Base-by-base conservation (phyloP, 2,888 invertebrate genomes). In the Zhuqinia jingwanae region DNA sequence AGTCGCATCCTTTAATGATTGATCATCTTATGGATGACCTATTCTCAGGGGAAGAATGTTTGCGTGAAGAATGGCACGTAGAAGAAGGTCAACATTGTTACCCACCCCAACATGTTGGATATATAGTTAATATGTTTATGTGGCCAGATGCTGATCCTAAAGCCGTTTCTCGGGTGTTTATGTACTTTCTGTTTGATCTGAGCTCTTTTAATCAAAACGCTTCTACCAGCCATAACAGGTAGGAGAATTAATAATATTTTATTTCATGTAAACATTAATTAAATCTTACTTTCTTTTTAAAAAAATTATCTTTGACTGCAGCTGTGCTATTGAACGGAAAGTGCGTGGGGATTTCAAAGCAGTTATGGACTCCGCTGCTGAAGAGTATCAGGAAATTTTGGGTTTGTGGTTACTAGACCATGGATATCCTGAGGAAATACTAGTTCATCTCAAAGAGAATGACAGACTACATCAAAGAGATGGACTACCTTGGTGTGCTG, bases 361-460 rank as follows among this genome's bases (percentile, higher is more conserved):
- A 11, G 88, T 90, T 10, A 87, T 90, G 42, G 83, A 89, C 17
- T 58, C 88, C 13, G 80, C 79, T 22, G 58, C 76, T 0, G 89
- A 89, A 22, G 91, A 91, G 30, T 89, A 90, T 56, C 78, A 88
- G 13, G 90, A 90, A 53, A 76, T 91, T 17, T 86, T 65, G 5
- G 79, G 83, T 25, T 65, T 91, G 11, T 91, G 90, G 90, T n/a
- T 85, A 11, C 76, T 90, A 42, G 91, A 91, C 75, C 90, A 90
- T 58, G 90, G 89, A 1, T 20, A 56, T n/a, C 58, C 63, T 8
- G 78, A 89, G 47, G 89, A 89, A 22, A 75, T 87, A 0, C 25
- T 90, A 13, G 30, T 89, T 2, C 89, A 79, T 68, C 27, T 90
- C 0, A 83, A 88, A 13, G 88, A 90, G 45, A 86, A 80, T 42